Percentiles rank a stretch among this genome's conserved stretches.
Conservation (phyloP, 1,140 invertebrate species). For the Trichonephila inaurata region DNA sequence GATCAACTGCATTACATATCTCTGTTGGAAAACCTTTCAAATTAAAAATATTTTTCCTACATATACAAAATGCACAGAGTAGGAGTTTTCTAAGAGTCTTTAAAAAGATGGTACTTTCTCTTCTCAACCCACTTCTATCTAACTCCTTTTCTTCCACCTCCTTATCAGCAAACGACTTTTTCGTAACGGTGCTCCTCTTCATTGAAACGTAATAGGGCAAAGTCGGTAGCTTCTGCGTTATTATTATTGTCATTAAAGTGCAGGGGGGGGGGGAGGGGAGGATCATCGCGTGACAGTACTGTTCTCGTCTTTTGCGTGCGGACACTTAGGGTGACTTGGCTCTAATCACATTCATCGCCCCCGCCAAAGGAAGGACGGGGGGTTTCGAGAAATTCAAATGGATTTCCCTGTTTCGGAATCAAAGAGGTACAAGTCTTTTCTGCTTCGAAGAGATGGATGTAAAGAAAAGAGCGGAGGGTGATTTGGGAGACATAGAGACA, state of each 20-base stretch:
- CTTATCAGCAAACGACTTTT: conserved; percentile 10
- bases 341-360: conserved; percentile 58
- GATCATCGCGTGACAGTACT: conserved; percentile 16
- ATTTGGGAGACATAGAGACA: too few species aligned
- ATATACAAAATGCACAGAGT: not conserved
- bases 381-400: conserved; percentile 59
- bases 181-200: not conserved
- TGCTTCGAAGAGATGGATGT: not conserved
- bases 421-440: conserved; percentile 48
- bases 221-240: conserved; percentile 28
- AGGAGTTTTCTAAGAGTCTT: not conserved
- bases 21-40: too few species aligned
- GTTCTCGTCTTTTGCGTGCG: conserved; percentile 49
- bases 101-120: too few species aligned
- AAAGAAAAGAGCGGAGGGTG: too few species aligned
- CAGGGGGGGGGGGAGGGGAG: not conserved
- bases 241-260: conserved; percentile 66
- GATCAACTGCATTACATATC: too few species aligned
- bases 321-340: conserved; percentile 64
- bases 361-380: not conserved
- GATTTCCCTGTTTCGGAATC: not conserved
- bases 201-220: conserved; percentile 19
- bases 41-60: not conserved
- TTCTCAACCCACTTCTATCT: not conserved
- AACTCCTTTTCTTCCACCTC: too few species aligned